Conservation (phyloP, 2,888 invertebrate genomes). For the Apodemia mormo region DNA sequence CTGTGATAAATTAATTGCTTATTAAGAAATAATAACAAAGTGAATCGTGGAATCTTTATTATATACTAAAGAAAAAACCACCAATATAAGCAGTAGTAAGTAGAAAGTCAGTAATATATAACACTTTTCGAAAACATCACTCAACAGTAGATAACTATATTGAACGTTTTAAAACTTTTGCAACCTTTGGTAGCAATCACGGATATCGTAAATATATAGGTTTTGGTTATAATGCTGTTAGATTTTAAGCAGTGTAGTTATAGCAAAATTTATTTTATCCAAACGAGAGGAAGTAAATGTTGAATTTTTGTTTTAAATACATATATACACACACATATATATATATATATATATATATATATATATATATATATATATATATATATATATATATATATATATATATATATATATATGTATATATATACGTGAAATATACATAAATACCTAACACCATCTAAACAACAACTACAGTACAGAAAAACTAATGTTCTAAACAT, state of each 20-base stretch:
- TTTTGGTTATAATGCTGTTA: neutral
- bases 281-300: constrained; percentile 1
- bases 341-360: too few species aligned
- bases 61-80: neutral
- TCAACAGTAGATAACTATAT: neutral
- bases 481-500: too few species aligned
- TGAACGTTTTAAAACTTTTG: neutral
- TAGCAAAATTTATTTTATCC: neutral
- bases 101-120: constrained; percentile 1
- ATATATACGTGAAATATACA: too few species aligned
- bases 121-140: neutral
- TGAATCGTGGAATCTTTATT: neutral
- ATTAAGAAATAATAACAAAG: neutral
- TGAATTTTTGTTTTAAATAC: too few species aligned
- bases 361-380: too few species aligned
- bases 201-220: neutral
- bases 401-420: too few species aligned
- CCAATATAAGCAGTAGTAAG: constrained; percentile 3
- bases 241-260: constrained; percentile 2
- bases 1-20: neutral
- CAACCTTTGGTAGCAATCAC: neutral
- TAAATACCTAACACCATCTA: too few species aligned
- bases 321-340: too few species aligned
- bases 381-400: too few species aligned
- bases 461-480: too few species aligned